Base-by-base conservation (phyloP, 2,797 vertebrate genomes). In the Pteronotus mesoamericanus region DNA sequence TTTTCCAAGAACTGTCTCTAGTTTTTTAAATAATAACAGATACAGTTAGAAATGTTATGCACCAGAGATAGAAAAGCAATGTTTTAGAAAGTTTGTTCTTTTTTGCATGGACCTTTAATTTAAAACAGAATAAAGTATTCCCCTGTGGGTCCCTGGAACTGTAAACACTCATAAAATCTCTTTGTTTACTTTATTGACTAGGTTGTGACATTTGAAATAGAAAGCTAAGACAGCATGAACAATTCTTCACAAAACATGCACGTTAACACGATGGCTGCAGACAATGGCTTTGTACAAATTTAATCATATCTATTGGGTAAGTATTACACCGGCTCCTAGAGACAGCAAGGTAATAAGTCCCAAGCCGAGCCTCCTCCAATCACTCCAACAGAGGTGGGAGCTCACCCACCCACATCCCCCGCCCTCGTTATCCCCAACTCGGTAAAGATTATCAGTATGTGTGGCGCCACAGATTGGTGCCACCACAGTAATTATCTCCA, bases 321-420 rank as follows among this genome's bases (percentile, higher is more conserved):
- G 96, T 94, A 96, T 74, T 84, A n/a, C 53, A n/a, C n/a, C 96
- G 97, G 85, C 97, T 97, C 96, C 86, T 53, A 85, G 91, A 95
- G 18, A 94, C 24, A 83, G 55, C 83, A 88, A 86, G 59, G 61
- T 75, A 96, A 71, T 95, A 80, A 96, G 72, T 88, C 29, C 78
- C 90, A 75, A 91, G 39, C 16, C 75, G 80, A n/a, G n/a, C n/a
- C 21, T 78, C 42, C 37, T 80, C 42, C 26, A 66, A 91, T 89
- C 26, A 8, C 44, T 37, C 32, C 59, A 34, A 1, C 19, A 51
- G 84, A 68, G 18, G 61, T 66, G 37, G 80, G 19, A 78, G 48
- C 9, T 26, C 9, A 26, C 9, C 21, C 9, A 22, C 9, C 21
- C 32, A 18, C 29, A 32, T 3, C 26, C 59, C 44, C 12, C 26